phyloP scores from a whole-genome alignment of 1,140 invertebrate genomes.

The Calephelis nemesis region DNA sequence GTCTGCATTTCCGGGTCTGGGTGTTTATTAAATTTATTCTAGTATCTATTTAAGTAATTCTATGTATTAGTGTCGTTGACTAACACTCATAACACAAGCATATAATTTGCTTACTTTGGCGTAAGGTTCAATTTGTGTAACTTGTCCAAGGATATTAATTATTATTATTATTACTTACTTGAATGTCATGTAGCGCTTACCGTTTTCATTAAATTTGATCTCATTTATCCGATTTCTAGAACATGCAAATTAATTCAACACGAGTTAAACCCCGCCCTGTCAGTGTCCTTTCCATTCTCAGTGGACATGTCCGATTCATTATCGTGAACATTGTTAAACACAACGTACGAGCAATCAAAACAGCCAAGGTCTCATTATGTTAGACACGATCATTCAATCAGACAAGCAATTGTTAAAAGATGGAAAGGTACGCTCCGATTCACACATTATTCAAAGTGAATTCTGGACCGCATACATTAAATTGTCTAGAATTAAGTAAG shows the following conservation, averaged over 20 bases:
- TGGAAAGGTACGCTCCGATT: slow-evolving; percentile 60
- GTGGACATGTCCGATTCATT: slow-evolving; percentile 52
- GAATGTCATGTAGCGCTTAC: background rate
- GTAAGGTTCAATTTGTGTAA: too few relatives aligned
- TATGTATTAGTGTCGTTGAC: too few relatives aligned
- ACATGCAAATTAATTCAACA: slow-evolving; percentile 34
- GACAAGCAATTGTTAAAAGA: slow-evolving; percentile 52
- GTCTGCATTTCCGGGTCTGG: too few relatives aligned
- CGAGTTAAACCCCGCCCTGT: slow-evolving; percentile 37
- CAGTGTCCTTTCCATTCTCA: slow-evolving; percentile 41
- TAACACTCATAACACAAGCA: too few relatives aligned
- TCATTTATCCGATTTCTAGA: slow-evolving; percentile 7
- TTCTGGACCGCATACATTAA: slow-evolving; percentile 44
- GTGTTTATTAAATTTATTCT: too few relatives aligned
- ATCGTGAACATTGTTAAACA: slow-evolving; percentile 50
- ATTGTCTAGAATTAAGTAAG: slow-evolving; percentile 38
- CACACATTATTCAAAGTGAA: slow-evolving; percentile 62
- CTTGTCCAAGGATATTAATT: too few relatives aligned
- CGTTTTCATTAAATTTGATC: slow-evolving; percentile 12
- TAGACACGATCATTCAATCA: slow-evolving; percentile 55
- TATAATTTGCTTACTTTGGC: too few relatives aligned
- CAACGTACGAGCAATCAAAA: slow-evolving; percentile 48
- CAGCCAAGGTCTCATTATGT: slow-evolving; percentile 50
- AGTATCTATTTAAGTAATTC: too few relatives aligned
- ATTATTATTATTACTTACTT: too few relatives aligned